A percentile compares a stretch with the other conserved stretches of the same genome.
phyloP scores from a whole-genome alignment of 92 coral and sea anemone genomes.

The Phenganax stokvisi region DNA sequence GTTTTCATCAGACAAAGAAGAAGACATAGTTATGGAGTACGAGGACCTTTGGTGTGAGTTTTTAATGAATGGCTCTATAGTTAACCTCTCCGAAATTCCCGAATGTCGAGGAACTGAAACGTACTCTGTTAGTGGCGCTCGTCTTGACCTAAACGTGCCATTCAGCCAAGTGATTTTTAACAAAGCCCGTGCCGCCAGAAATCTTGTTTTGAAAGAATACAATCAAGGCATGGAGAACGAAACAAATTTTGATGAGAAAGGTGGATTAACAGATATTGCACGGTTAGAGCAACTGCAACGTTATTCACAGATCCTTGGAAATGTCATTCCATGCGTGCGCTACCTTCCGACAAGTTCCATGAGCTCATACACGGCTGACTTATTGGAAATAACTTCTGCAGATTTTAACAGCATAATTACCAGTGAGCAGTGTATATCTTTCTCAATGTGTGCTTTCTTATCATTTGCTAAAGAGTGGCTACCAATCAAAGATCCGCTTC shows the following conservation, averaged over 20 bases:
- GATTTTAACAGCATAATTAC: conserved; percentile 42
- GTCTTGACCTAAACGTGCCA: conserved; percentile 55
- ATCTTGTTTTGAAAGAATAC: conserved; percentile 60
- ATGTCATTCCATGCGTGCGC: conserved; percentile 40
- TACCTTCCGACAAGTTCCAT: conserved; percentile 39
- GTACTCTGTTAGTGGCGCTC: conserved; percentile 47
- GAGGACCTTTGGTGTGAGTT: conserved; percentile 44
- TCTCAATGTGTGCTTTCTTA: conserved; percentile 55
- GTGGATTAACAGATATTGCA: conserved; percentile 44
- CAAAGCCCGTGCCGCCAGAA: conserved; percentile 55
- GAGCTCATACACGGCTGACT: conserved; percentile 64
- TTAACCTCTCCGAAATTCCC: conserved; percentile 57
- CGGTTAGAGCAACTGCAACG: conserved; percentile 39
- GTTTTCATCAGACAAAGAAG: conserved; percentile 5
- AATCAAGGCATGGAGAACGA: conserved; percentile 55
- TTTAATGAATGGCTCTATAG: conserved; percentile 47
- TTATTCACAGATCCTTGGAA: conserved; percentile 50
- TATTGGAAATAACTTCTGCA: conserved; percentile 63
- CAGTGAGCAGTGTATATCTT: conserved; percentile 49
- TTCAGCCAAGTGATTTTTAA: conserved; percentile 55
- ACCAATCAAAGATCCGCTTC: conserved; percentile 26
- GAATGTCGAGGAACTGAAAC: conserved; percentile 79
- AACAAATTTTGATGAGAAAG: conserved; percentile 57
- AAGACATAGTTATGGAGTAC: conserved; percentile 42
- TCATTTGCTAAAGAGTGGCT: conserved; percentile 25